Base-by-base conservation (phyloP, 2,888 invertebrate genomes). In the Cecidostiba fungosa region DNA sequence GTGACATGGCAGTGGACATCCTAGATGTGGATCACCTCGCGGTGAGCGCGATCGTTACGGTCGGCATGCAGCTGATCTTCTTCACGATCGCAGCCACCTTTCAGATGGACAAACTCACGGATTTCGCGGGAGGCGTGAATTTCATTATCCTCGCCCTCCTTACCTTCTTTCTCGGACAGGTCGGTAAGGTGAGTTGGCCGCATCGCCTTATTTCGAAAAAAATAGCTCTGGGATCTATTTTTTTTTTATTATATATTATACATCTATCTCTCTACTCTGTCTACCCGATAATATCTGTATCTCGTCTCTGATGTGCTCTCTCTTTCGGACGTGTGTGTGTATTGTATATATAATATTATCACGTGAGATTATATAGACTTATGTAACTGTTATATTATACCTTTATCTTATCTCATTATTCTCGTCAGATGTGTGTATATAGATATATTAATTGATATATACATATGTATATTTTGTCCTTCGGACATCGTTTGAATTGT, bases 61-160 rank as follows among this genome's bases (percentile, higher is more conserved):
- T 97, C 47, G 95, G 95, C 36, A 96, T 98, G 96, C 98, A 98
- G 94, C 94, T 98, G 82, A 94, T 97, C 80, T 98, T 98, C 94
- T 98, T 98, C 94, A 95, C 96, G 62, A 95, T 98, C 89, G 98
- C 98, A 69, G 97, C 97, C 6, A 95, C 96, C 82, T 97, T 97
- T 89, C 97, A 98, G 93, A 96, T 97, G 94, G 98, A 98, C 93
- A 98, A 98, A 94, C 95, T 98, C 84, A 97, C 98, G 0, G 98
- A 98, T 93, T 98, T 98, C 94, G 98, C 98, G 86, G 98, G 98
- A 12, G 98, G 98, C 84, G 97, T 97, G 83, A 98, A 98, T 94
- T 98, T 98, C 93, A 97, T 98, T 88, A 97, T 98, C 82, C 95
- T 98, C 89, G 98, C 98, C 12, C 93, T 98, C 87, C 94, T 98